Conservation (phyloP, 2,888 invertebrate genomes). For the Seladonia tumulorum region DNA sequence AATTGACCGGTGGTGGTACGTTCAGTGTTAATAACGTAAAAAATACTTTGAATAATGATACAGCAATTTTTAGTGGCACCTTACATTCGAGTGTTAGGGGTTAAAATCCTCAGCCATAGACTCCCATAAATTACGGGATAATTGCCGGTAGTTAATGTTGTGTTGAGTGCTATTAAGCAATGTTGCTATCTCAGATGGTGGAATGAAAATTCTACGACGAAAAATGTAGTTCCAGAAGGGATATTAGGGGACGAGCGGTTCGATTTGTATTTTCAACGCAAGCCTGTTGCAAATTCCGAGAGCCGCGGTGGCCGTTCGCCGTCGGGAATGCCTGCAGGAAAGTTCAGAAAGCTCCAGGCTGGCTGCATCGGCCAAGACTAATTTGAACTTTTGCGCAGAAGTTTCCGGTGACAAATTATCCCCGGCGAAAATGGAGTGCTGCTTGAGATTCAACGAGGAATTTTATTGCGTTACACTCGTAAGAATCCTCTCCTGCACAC, state of each 20-base stretch:
- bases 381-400: constrained; percentile 65
- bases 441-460: constrained; percentile 63
- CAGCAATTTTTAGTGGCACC: no score
- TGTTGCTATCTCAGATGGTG: no score
- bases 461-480: constrained; percentile 60
- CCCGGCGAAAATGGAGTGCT: constrained; percentile 63
- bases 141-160: no score
- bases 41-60: no score
- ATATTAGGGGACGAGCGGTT: not conserved
- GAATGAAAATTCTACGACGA: no score
- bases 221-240: not conserved
- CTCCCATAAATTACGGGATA: no score
- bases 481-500: constrained; percentile 19
- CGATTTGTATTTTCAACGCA: constrained; percentile 18
- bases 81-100: no score
- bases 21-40: no score
- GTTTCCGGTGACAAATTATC: constrained; percentile 68
- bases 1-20: no score
- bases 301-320: not conserved
- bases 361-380: constrained; percentile 57
- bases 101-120: no score
- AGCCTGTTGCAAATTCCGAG: constrained; percentile 20
- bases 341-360: constrained; percentile 50
- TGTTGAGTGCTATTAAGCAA: no score
- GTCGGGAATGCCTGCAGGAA: constrained; percentile 42